Evolutionary conservation across 2,888 invertebrate species (phyloP).

Genomic region (Microplitis manilae): DNA sequence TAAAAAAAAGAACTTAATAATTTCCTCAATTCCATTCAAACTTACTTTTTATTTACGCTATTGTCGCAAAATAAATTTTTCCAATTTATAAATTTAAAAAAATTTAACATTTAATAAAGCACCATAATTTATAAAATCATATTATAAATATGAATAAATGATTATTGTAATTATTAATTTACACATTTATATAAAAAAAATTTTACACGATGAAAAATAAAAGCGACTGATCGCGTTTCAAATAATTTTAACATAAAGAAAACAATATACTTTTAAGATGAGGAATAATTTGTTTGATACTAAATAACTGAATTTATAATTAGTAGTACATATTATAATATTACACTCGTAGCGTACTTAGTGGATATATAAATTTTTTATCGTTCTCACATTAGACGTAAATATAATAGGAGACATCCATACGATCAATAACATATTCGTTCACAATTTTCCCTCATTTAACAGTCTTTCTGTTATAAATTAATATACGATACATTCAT

Average conservation of each 20-base stretch:
- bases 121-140: too few relatives aligned
- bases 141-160: too few relatives aligned
- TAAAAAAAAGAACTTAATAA: conserved; percentile 8
- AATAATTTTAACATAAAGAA: background rate
- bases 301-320: background rate
- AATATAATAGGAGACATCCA: conserved; percentile 57
- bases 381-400: conserved; percentile 35
- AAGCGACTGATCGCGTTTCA: too few relatives aligned
- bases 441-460: conserved; percentile 51
- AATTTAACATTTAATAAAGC: background rate
- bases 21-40: conserved; percentile 4
- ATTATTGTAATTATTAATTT: too few relatives aligned
- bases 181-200: too few relatives aligned
- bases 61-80: conserved; percentile 1
- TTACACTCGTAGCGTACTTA: background rate
- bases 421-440: conserved; percentile 52
- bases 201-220: too few relatives aligned
- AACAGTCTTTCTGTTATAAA: conserved; percentile 53
- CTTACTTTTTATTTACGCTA: background rate
- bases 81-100: background rate
- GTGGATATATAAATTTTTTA: conserved; percentile 17
- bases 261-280: background rate
- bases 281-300: background rate
- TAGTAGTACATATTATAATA: background rate
- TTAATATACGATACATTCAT: conserved; percentile 48